Conservation (phyloP, 1,140 invertebrate species). For the Mya arenaria region DNA sequence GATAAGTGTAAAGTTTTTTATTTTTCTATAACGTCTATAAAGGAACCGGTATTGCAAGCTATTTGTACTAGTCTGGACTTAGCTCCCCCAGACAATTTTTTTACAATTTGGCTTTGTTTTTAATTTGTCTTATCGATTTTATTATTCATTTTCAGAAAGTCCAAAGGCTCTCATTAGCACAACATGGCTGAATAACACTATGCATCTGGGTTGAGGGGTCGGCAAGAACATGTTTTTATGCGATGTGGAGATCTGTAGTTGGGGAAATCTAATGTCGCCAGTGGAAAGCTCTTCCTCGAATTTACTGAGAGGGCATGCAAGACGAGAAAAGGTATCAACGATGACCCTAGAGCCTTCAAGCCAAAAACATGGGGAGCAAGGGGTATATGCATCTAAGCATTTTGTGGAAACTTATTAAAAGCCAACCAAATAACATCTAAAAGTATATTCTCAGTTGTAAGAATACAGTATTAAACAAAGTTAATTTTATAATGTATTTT, state of each 20-base stretch:
- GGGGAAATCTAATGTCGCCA: not conserved
- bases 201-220: slow-evolving; percentile 7
- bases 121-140: not conserved
- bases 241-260: slow-evolving; percentile 6
- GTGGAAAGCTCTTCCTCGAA: not conserved
- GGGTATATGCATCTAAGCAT: no score
- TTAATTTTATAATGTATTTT: no score
- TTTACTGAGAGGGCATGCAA: slow-evolving; percentile 12
- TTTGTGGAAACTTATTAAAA: no score
- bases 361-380: not conserved
- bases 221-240: not conserved
- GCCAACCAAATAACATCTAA: no score
- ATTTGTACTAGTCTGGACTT: not conserved
- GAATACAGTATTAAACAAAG: no score
- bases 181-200: slow-evolving; percentile 9
- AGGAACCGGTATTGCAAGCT: not conserved
- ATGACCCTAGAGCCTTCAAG: not conserved
- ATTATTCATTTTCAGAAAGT: not conserved
- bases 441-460: no score
- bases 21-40: not conserved
- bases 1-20: not conserved
- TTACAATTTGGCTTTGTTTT: not conserved
- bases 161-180: not conserved
- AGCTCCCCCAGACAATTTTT: not conserved
- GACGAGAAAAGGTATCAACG: not conserved